These are phyloP conservation scores for Gymnobelideus leadbeateri DNA, from an alignment of 2,113 vertebrate species.

Conservation along the genomic window DNA sequence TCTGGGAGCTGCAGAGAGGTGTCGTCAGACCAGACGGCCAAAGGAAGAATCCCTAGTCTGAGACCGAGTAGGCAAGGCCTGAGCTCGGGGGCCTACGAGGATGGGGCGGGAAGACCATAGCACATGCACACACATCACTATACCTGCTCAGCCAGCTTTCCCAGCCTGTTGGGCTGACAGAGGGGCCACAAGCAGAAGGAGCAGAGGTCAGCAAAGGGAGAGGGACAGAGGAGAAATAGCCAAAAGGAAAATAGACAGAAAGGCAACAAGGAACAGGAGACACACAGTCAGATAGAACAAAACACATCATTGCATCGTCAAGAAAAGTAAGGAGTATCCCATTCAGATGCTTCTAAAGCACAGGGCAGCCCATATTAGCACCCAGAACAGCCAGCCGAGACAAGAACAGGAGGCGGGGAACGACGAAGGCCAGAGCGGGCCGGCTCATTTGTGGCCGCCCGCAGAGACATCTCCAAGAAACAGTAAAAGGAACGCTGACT, in stretches of 20 bases:
- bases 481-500: background rate
- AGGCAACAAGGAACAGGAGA: slow-evolving; percentile 83
- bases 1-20: background rate
- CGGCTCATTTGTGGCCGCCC: too few species aligned
- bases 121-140: slow-evolving; percentile 82
- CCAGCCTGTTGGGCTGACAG: slow-evolving; percentile 98
- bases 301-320: slow-evolving; percentile 71
- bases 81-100: background rate
- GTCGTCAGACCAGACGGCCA: background rate
- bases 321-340: slow-evolving; percentile 35
- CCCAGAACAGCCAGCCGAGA: background rate
- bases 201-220: slow-evolving; percentile 87
- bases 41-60: too few species aligned
- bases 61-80: background rate
- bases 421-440: too few species aligned
- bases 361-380: fast-evolving
- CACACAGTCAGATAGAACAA: slow-evolving; percentile 78
- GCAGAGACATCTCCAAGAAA: background rate
- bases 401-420: too few species aligned
- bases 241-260: slow-evolving; percentile 85
- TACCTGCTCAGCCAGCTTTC: slow-evolving; percentile 99
- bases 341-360: background rate
- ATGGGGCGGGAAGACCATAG: slow-evolving; percentile 22
- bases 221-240: slow-evolving; percentile 84
- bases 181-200: slow-evolving; percentile 85